These are phyloP conservation scores for Erebia aethiops DNA, from an alignment of 2,888 invertebrate genomes.

Conservation along the genomic window DNA sequence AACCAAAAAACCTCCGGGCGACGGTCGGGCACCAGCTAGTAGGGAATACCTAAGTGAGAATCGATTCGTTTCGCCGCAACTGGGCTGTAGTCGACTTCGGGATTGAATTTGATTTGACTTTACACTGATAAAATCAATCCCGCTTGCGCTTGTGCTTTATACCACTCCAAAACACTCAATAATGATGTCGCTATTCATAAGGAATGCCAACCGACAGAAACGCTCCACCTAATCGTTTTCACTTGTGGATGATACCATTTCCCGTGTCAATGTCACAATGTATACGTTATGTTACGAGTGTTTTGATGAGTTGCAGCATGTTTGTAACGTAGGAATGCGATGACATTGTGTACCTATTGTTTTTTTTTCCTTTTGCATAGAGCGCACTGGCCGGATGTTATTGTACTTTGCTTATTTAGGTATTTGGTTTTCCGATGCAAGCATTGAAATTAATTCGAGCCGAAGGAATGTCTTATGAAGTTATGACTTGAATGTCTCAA, in stretches of 20 bases:
- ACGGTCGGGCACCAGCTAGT: too few relatives aligned
- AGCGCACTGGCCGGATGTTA: background rate
- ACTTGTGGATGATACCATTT: slow-evolving; percentile 2
- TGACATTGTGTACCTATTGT: background rate
- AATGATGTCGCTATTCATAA: background rate
- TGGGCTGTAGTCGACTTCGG: too few relatives aligned
- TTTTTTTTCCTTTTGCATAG: background rate
- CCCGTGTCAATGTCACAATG: slow-evolving; percentile 4
- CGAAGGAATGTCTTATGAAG: too few relatives aligned
- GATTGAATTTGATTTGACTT: too few relatives aligned
- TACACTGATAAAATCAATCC: too few relatives aligned
- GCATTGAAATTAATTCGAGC: background rate
- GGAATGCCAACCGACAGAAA: background rate
- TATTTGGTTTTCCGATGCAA: background rate
- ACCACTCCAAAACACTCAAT: background rate
- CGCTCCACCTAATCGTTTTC: background rate
- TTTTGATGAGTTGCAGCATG: background rate
- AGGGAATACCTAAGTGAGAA: too few relatives aligned
- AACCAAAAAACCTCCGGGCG: too few relatives aligned
- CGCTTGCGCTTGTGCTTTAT: background rate
- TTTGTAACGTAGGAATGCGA: background rate
- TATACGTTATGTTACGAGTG: background rate
- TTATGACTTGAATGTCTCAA: too few relatives aligned
- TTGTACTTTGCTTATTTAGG: background rate
- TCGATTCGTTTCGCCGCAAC: too few relatives aligned